Evolutionary conservation across 2,797 vertebrate species (phyloP).

Genomic region (Hydrolagus colliei): DNA sequence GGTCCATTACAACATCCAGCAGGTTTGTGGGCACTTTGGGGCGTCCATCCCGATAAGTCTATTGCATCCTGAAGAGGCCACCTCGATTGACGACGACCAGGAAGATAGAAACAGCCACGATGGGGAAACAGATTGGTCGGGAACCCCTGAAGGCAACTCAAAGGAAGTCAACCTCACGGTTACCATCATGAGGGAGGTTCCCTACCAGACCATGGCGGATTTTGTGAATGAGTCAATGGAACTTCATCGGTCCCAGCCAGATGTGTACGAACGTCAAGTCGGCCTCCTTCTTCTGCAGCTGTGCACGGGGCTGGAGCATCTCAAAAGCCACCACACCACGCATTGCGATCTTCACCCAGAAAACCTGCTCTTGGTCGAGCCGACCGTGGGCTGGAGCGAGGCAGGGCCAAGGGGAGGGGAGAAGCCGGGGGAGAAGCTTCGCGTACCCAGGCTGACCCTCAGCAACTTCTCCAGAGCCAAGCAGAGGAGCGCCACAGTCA

Average conservation of each 20-base stretch:
- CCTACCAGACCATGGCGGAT: conserved; percentile 57
- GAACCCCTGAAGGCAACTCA: not conserved
- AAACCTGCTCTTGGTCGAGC: conserved; percentile 52
- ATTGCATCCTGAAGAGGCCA: conserved; percentile 3
- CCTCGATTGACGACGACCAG: not conserved
- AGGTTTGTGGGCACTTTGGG: conserved; percentile 47
- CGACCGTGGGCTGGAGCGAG: not conserved
- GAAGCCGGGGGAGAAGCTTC: not conserved
- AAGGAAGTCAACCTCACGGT: conserved; percentile 29
- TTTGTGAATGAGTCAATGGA: conserved; percentile 49
- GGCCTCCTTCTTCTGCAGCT: conserved; percentile 69
- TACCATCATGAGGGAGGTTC: conserved; percentile 57
- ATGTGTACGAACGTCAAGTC: conserved; percentile 53
- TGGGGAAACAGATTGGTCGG: not conserved
- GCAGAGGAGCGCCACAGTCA: conserved; percentile 27
- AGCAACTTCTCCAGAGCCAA: conserved; percentile 44
- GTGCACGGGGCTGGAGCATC: conserved; percentile 54
- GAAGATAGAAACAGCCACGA: not conserved
- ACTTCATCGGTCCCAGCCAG: conserved; percentile 41
- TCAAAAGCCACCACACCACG: conserved; percentile 40
- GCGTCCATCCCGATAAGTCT: conserved; percentile 36
- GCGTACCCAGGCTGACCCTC: conserved; percentile 55
- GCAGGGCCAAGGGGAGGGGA: not conserved
- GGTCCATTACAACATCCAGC: conserved; percentile 54
- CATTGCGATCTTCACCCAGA: conserved; percentile 49